phyloP scores from a whole-genome alignment of 2,113 vertebrate genomes.

The Podocnemis expansa region DNA sequence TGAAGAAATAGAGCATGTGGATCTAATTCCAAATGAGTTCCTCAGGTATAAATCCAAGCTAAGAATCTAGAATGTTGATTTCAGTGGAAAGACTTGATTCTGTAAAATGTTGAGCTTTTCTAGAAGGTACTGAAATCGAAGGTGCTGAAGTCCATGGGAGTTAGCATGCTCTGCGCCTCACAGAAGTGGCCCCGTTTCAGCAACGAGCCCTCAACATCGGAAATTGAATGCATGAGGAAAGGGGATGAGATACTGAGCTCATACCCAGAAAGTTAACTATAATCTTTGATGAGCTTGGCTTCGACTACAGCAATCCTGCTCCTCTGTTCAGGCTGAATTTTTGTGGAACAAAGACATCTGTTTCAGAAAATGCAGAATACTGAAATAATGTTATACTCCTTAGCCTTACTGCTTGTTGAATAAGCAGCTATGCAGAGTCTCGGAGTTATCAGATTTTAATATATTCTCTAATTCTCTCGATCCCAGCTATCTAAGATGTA shows the following conservation, averaged over 20 bases:
- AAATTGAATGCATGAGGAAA: background rate
- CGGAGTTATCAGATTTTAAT: no score
- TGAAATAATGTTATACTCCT: constrained; percentile 25
- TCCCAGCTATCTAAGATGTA: background rate
- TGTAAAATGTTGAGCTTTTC: background rate
- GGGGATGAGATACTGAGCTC: background rate
- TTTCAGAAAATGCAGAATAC: constrained; percentile 19
- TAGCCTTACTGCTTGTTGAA: constrained; percentile 17
- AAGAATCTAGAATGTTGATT: background rate
- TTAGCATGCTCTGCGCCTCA: background rate
- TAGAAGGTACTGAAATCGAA: background rate
- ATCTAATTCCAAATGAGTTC: background rate
- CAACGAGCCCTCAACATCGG: background rate
- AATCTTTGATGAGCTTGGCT: background rate
- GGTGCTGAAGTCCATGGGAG: background rate
- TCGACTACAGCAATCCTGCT: background rate
- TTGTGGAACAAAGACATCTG: background rate
- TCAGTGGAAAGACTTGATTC: background rate
- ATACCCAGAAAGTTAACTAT: background rate
- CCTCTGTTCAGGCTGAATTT: background rate
- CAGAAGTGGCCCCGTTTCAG: background rate
- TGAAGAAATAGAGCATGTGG: constrained; percentile 5
- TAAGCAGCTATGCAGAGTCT: constrained; percentile 56
- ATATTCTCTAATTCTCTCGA: background rate
- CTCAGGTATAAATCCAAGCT: background rate